Base-by-base conservation (phyloP, 2,113 vertebrate genomes). In the Nymphicus hollandicus region DNA sequence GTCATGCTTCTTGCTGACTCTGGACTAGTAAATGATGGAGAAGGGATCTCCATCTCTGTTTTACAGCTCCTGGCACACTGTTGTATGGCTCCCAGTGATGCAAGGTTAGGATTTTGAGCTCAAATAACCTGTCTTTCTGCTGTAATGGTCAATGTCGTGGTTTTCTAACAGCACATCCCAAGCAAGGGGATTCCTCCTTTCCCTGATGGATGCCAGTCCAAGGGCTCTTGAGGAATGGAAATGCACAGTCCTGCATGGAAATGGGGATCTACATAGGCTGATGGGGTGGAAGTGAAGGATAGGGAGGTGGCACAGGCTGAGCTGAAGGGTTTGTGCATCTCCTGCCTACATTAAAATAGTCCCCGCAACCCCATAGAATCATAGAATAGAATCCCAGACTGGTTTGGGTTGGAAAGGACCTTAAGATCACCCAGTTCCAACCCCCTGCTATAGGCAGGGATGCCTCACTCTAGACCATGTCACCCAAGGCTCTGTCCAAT, bases 91-190 rank as follows among this genome's bases (percentile, higher is more conserved):
- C 53, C 31, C 11, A 17, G 44, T 4, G 64, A 9, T 31, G 31
- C 14, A 24, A 19, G 23, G 25, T 63, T 6, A 28, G 43, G 81
- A 7, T 1, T 2, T 28, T 46, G 37, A 50, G 43, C 27, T 86
- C 25, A 23, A 17, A 9, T 4, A 49, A 58, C 7, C 49, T 15
- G 7, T 31, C 14, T 47, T 44, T 28, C 50, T 35, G 19, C 35
- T 46, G 6, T 13, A 13, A 8, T 15, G 33, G 18, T 72, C 39
- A 8, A 2, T 4, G 37, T 47, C 1, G 0, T 24, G n/a, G 13
- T 22, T 83, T 39, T 80, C 29, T 63, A 86, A 8, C 24, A 76
- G 47, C 8, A 0, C 1, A 14, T 43, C 39, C 33, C 29, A 81
- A 19, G 4, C 7, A 11, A 24, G 13, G 44, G 39, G 11, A 7